Evolutionary conservation across 2,113 vertebrate genomes (phyloP).

Genomic region (Saccopteryx bilineata): DNA sequence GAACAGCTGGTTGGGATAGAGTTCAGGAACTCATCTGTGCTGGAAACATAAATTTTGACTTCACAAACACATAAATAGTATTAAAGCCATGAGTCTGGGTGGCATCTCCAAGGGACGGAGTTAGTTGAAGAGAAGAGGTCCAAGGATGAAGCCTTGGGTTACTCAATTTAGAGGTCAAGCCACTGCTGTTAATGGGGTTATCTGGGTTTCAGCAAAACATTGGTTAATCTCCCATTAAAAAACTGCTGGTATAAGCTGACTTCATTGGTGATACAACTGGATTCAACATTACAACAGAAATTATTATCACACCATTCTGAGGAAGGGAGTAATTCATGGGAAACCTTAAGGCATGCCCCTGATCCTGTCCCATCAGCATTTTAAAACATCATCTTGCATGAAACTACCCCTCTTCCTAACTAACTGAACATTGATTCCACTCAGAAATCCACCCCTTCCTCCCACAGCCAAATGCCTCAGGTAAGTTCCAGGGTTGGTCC

Average conservation of each 20-base stretch:
- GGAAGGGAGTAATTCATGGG: neutral
- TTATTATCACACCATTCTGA: neutral
- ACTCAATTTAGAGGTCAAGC: neutral
- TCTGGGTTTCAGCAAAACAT: neutral
- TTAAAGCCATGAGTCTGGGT: neutral
- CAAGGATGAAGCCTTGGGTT: neutral
- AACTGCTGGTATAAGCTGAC: neutral
- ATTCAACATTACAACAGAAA: neutral
- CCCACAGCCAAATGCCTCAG: neutral
- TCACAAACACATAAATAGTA: neutral
- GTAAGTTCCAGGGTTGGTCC: neutral
- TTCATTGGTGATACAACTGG: neutral
- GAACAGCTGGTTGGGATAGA: neutral
- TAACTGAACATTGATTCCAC: neutral
- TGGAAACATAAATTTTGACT: slow-evolving; percentile 33
- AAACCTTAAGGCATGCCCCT: neutral
- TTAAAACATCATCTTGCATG: neutral
- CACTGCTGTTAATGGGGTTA: neutral
- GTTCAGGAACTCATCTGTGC: neutral
- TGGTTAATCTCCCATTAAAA: neutral
- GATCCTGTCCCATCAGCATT: neutral
- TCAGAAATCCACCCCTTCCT: neutral
- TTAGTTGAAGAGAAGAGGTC: neutral
- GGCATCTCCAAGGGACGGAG: neutral
- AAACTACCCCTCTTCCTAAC: neutral